Evolutionary conservation across 1,140 invertebrate species (phyloP), one percentile per base, ranked within the genome.

Genomic region (Phocides pigmalion): DNA sequence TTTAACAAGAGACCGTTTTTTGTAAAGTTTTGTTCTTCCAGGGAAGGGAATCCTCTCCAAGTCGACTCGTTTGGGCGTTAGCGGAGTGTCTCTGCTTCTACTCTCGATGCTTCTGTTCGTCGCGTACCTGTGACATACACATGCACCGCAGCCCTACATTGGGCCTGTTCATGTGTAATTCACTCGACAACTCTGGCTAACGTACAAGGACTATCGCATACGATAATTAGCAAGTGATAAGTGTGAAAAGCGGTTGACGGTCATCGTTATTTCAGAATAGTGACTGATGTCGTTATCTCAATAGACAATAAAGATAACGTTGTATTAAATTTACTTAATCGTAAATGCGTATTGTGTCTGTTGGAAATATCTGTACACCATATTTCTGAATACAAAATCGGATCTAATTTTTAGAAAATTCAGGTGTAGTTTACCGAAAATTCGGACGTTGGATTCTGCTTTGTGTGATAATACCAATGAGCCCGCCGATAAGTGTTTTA

Each of bases 11-110:
- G 25, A 28, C 5, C 9, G 0, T 28, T 8, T 28, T 3, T 28
- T 28, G 0, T 28, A 28, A 28, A 8, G 5, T 4, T 3, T 28
- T 28, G 25, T n/a, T 1, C 5, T 71, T 80, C 4, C 82, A 88
- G 85, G 86, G 86, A 89, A 89, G 65, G 66, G 74, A 16, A 89
- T 89, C 41, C 72, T 89, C 25, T 87, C 86, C 19, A 75, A 74
- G 46, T 82, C 84, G 1, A 71, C 72, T 0, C 74, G 79, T 0
- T n/a, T 79, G 20, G 76, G 79, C 0, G 76, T 79, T 65, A 72
- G 78, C 25, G 84, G 82, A 0, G 76, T 63, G 19, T 78, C 78
- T 1, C 72, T 89, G 28, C 69, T 84, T 62, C 72, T 83, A 50
- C 68, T 85, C 17, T 78, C 79, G 1, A 75, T 76, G 76, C 62